Evolutionary conservation across 2,888 invertebrate genomes (phyloP).

Genomic region (Diarsia mendica): DNA sequence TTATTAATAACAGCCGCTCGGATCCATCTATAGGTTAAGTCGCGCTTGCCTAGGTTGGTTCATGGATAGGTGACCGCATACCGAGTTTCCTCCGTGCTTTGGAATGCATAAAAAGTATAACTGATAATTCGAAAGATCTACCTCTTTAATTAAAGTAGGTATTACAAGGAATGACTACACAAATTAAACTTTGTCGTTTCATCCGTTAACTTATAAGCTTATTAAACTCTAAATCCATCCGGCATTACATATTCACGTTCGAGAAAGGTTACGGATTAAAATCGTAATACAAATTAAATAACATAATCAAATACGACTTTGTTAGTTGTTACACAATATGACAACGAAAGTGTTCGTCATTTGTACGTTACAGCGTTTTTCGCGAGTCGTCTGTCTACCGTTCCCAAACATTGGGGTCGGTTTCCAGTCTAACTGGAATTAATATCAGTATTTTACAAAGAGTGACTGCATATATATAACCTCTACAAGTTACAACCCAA

Average conservation of each 20-base stretch:
- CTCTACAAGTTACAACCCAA: too few relatives aligned
- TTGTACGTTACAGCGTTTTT: constrained; percentile 24
- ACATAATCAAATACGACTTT: constrained; percentile 19
- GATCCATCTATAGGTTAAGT: too few relatives aligned
- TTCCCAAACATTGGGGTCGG: too few relatives aligned
- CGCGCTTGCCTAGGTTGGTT: too few relatives aligned
- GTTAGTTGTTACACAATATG: constrained; percentile 41
- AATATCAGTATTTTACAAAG: neutral
- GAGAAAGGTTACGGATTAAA: constrained; percentile 37
- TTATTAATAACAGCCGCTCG: too few relatives aligned
- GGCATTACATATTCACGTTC: constrained; percentile 2
- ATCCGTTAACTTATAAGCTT: constrained; percentile 2
- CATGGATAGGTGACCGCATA: too few relatives aligned
- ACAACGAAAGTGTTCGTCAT: constrained; percentile 33
- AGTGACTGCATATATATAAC: neutral
- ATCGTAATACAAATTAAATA: constrained; percentile 37
- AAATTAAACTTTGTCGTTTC: constrained; percentile 17
- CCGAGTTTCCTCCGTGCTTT: too few relatives aligned
- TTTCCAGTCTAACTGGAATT: neutral
- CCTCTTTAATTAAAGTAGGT: neutral
- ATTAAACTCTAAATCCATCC: neutral
- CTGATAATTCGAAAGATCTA: neutral
- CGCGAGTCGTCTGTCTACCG: too few relatives aligned
- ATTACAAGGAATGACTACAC: neutral
- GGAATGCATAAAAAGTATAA: too few relatives aligned